Evolutionary conservation across 2,888 invertebrate genomes (phyloP), one percentile per base, ranked within the genome.

Genomic region (Mythimna vitellina): DNA sequence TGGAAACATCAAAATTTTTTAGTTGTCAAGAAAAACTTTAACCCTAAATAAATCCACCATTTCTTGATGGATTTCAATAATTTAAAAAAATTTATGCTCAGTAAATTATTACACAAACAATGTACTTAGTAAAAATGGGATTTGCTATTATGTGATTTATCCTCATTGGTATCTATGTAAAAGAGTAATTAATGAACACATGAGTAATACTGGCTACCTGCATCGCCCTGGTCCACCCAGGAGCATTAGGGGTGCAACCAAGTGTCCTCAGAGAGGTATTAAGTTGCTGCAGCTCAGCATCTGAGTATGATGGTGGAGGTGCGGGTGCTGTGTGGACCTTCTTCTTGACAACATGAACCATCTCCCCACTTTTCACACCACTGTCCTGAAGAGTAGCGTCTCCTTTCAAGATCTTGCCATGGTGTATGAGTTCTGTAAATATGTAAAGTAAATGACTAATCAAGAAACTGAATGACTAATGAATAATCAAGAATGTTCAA

Each of bases 371-470:
- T 83, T 96, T 96, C 6, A 97, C 93, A 7, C 98, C 98, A 93
- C 97, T 97, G 7, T 97, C 97, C 80, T 96, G 96, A 20, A 98
- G 92, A 3, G 97, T 96, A 0, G 85, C 81, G 46, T 96, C 94
- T 85, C 97, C 97, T 86, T 97, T 97, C 68, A 98, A 92, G 75
- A 97, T 96, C 87, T 97, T 96, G 5, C 98, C 98, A 92, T 97
- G 97, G 89, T 97, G 98, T 63, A 98, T 96, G 58, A 86, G 75
- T 73, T 85, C 86, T 86, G 74, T 42, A 69, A 83, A 58, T 6
- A 62, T 20, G 7, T n/a, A 56, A n/a, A 46, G 20, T 29, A 29
- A 74, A 25, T 20, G 46, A 46, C 17, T n/a, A n/a, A n/a, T n/a
- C n/a, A n/a, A n/a, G n/a, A n/a, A n/a, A n/a, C n/a, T n/a, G n/a